A percentile compares a stretch with the other conserved stretches of the same genome.
Conservation (phyloP, 2,113 vertebrate genomes). For the Pampusana beccarii region DNA sequence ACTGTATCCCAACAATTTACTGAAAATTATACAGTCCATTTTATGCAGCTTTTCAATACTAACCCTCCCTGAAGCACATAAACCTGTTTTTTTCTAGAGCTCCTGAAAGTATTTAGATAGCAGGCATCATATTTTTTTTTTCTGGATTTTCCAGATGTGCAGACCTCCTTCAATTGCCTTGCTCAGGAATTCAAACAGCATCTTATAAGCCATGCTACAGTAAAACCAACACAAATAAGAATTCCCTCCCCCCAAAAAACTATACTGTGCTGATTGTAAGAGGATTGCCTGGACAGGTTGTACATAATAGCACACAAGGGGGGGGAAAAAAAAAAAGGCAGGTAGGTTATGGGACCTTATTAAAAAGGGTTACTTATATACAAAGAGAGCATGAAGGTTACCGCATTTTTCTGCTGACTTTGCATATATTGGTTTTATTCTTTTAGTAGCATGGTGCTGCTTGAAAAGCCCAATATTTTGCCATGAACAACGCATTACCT, state of each 20-base stretch:
- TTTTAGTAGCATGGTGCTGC: not conserved
- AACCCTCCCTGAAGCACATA: not conserved
- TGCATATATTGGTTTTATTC: not conserved
- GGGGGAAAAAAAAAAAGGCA: not conserved
- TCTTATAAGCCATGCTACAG: not conserved
- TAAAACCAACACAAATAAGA: not conserved
- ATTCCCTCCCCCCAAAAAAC: not conserved
- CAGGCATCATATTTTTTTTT: not conserved
- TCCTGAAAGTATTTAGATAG: not conserved
- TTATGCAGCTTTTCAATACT: not conserved
- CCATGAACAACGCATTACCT: not conserved
- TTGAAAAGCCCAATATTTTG: not conserved
- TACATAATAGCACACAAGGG: accelerated
- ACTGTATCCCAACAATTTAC: not conserved
- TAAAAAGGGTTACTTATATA: not conserved
- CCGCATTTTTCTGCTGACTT: not conserved
- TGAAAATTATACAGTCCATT: not conserved
- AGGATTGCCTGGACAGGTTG: not conserved
- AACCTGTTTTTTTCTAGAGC: not conserved
- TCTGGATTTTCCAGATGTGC: not conserved
- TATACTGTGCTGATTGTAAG: not conserved
- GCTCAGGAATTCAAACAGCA: not conserved
- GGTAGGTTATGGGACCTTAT: not conserved
- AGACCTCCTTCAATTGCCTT: not conserved
- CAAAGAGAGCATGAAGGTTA: not conserved